Evolutionary conservation across 2,888 invertebrate genomes (phyloP).

Genomic region (Pomacea canaliculata): DNA sequence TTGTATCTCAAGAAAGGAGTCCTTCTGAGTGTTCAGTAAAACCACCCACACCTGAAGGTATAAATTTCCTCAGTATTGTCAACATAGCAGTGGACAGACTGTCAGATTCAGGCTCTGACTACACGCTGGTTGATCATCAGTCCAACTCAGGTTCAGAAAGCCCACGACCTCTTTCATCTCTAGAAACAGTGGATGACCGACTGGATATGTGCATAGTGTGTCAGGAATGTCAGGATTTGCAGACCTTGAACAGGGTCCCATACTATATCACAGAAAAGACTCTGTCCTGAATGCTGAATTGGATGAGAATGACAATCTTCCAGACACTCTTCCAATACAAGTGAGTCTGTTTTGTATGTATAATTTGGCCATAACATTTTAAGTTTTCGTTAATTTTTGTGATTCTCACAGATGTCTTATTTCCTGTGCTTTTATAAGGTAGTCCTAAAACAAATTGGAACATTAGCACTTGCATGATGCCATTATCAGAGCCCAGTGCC

Average conservation of each 20-base stretch:
- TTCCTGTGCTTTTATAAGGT: too few relatives aligned
- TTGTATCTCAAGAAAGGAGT: slow-evolving; percentile 18
- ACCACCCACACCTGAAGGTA: not conserved
- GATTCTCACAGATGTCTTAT: too few relatives aligned
- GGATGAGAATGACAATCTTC: slow-evolving; percentile 33
- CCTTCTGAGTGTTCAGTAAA: not conserved
- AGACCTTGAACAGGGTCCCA: slow-evolving; percentile 12
- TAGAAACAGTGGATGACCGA: not conserved
- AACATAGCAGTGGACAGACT: slow-evolving; percentile 25
- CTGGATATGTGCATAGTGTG: too few relatives aligned
- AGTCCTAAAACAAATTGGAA: too few relatives aligned
- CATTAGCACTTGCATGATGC: too few relatives aligned
- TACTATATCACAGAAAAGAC: slow-evolving; percentile 1
- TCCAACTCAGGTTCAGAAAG: slow-evolving; percentile 21
- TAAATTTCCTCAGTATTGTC: slow-evolving; percentile 29
- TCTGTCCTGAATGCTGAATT: not conserved
- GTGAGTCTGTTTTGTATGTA: too few relatives aligned
- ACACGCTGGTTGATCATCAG: slow-evolving; percentile 39
- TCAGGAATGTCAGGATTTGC: not conserved
- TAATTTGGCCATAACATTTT: too few relatives aligned
- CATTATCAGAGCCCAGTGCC: too few relatives aligned
- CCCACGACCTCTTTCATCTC: slow-evolving; percentile 10
- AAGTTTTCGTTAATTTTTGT: too few relatives aligned
- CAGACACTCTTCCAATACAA: not conserved
- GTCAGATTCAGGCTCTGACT: slow-evolving; percentile 38